Conservation (phyloP, 2,113 vertebrate species). For the Phoenicopterus ruber region DNA sequence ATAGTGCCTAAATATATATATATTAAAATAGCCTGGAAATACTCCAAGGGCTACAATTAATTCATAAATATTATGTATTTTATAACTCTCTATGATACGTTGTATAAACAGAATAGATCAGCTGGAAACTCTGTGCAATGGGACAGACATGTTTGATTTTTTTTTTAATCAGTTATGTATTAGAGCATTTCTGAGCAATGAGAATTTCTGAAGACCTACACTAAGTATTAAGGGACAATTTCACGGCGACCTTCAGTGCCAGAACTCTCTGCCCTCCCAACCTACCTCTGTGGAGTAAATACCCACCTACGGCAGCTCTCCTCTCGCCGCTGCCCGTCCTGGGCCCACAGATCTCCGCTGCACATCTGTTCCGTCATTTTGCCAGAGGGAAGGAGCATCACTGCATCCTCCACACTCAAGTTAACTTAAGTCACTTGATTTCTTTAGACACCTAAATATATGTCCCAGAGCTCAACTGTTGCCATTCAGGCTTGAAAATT, state of each 20-base stretch:
- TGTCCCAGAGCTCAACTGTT: not conserved
- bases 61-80: slow-evolving; percentile 43
- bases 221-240: not conserved
- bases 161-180: not conserved
- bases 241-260: accelerated
- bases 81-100: not conserved
- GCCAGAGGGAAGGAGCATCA: not conserved
- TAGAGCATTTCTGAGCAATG: not conserved
- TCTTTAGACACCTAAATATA: not conserved
- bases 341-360: not conserved
- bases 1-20: slow-evolving; percentile 5
- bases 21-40: slow-evolving; percentile 38
- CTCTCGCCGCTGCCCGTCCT: accelerated
- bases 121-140: not conserved
- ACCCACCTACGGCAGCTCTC: not conserved
- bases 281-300: not conserved
- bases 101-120: slow-evolving; percentile 34
- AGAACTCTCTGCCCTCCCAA: not conserved
- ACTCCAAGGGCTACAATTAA: slow-evolving; percentile 48
- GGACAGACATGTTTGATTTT: not conserved
- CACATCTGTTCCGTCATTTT: not conserved
- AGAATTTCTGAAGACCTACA: not conserved
- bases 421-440: not conserved
- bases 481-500: not conserved
- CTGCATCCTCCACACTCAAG: not conserved